Evolutionary conservation across 2,113 vertebrate species (phyloP).

Genomic region (Triplophysa siluroides): DNA sequence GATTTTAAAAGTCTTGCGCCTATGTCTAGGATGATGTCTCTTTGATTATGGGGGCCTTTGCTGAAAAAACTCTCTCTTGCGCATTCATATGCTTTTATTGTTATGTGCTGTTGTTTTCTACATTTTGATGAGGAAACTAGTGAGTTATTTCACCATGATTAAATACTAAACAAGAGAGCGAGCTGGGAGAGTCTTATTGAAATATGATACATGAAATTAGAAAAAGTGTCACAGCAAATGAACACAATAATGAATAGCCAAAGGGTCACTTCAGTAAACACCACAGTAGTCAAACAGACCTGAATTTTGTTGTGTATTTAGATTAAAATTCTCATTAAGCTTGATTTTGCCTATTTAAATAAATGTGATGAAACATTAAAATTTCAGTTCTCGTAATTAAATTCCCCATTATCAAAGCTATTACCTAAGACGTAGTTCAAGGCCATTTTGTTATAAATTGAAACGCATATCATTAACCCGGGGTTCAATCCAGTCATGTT

Average conservation of each 20-base stretch:
- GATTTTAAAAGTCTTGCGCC: too few relatives aligned
- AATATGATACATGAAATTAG: conserved; percentile 57
- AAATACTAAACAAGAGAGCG: conserved; percentile 26
- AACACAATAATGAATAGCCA: conserved; percentile 53
- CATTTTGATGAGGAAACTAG: conserved; percentile 9
- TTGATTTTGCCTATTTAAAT: conserved; percentile 23
- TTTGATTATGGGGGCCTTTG: not conserved
- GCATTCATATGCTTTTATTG: not conserved
- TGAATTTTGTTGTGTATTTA: conserved; percentile 5
- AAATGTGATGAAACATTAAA: conserved; percentile 24
- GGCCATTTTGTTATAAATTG: conserved; percentile 19
- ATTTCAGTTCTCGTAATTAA: conserved; percentile 32
- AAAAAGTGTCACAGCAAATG: conserved; percentile 38
- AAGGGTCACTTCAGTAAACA: conserved; percentile 22
- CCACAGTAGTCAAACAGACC: conserved; percentile 13
- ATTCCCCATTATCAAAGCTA: conserved; percentile 5
- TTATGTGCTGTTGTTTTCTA: not conserved
- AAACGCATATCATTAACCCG: conserved; percentile 63
- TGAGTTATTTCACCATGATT: conserved; percentile 33
- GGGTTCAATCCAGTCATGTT: conserved; percentile 45
- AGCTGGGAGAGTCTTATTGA: conserved; percentile 45
- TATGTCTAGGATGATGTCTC: not conserved
- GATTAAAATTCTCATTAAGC: conserved; percentile 28
- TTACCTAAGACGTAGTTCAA: conserved; percentile 50
- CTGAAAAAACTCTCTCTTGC: not conserved